phyloP scores from a whole-genome alignment of 1,140 invertebrate species.

The Danaus melanippus region DNA sequence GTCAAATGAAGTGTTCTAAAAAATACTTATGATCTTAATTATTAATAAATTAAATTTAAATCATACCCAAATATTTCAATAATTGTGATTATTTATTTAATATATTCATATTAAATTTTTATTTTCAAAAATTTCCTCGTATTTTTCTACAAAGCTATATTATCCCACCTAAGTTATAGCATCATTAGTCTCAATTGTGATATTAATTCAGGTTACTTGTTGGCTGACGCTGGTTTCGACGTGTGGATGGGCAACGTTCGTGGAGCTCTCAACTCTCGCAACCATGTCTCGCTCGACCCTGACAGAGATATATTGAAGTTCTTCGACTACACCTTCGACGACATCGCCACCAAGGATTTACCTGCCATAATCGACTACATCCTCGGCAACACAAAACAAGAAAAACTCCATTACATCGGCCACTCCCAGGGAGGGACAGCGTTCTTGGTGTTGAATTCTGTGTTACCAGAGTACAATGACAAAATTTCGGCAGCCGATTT shows the following conservation, averaged over 20 bases:
- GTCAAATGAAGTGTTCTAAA: too few relatives aligned
- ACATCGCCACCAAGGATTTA: conserved; percentile 76
- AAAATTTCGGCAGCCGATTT: conserved; percentile 48
- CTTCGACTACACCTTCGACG: conserved; percentile 76
- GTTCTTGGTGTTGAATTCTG: conserved; percentile 72
- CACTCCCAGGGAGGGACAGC: conserved; percentile 72
- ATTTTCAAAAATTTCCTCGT: too few relatives aligned
- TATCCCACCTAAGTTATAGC: too few relatives aligned
- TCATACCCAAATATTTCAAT: too few relatives aligned
- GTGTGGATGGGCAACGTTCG: conserved; percentile 84
- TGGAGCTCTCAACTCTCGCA: conserved; percentile 78
- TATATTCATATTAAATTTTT: too few relatives aligned
- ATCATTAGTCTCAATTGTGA: too few relatives aligned
- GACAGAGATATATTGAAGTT: conserved; percentile 56
- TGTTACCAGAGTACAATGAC: conserved; percentile 73
- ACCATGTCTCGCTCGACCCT: conserved; percentile 71
- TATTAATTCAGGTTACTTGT: conserved; percentile 71
- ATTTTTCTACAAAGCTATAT: background rate
- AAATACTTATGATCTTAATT: too few relatives aligned
- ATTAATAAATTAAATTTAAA: too few relatives aligned
- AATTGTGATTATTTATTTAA: too few relatives aligned
- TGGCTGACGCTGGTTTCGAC: conserved; percentile 80
- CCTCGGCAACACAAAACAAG: conserved; percentile 63
- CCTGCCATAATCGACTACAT: conserved; percentile 79
- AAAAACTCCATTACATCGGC: conserved; percentile 72